These are phyloP conservation scores for Etia nguti DNA, from an alignment of 2,113 vertebrate genomes.

Conservation along the genomic window DNA sequence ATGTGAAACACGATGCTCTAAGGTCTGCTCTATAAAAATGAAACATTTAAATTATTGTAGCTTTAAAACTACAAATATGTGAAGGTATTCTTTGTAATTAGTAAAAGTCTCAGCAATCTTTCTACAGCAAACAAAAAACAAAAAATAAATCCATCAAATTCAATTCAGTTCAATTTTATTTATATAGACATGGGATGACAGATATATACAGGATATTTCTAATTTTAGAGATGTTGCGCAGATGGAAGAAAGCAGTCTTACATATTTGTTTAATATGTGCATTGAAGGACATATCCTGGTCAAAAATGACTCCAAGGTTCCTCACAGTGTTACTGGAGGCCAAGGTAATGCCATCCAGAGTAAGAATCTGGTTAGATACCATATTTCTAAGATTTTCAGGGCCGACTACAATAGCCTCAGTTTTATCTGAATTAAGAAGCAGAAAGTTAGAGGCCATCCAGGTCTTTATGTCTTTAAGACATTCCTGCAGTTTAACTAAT, in stretches of 20 bases:
- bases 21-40: neutral
- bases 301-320: neutral
- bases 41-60: neutral
- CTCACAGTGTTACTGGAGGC: neutral
- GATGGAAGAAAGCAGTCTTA: neutral
- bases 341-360: neutral
- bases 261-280: neutral
- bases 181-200: neutral
- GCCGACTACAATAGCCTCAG: neutral
- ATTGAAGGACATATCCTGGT: accelerated
- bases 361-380: accelerated
- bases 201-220: neutral
- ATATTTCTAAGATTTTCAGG: accelerated
- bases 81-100: neutral
- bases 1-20: neutral
- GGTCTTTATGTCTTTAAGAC: neutral
- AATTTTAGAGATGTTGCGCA: neutral
- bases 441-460: neutral
- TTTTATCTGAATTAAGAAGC: accelerated
- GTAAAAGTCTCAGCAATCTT: neutral
- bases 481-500: neutral
- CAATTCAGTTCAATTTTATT: neutral
- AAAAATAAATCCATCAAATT: neutral
- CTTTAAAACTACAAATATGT: neutral
- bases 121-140: neutral